A percentile compares a stretch with the other conserved stretches of the same genome.
Conservation (phyloP, 2,888 invertebrate genomes). For the Xylota segnis region DNA sequence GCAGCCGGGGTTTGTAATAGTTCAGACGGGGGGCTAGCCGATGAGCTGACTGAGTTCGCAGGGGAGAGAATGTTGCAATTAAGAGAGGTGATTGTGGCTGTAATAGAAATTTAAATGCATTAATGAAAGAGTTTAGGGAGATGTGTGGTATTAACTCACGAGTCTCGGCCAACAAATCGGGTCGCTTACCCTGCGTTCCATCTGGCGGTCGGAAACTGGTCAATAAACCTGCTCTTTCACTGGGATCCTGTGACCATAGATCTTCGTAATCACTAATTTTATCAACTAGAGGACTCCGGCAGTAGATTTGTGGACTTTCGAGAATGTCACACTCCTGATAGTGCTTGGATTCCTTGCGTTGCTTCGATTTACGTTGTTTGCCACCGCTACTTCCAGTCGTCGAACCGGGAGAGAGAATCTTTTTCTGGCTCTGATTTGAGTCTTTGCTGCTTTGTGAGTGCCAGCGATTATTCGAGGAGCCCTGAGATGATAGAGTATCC, state of each 20-base stretch:
- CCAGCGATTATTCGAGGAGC: conserved; percentile 85
- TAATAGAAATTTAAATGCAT: conserved; percentile 35
- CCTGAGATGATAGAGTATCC: conserved; percentile 88
- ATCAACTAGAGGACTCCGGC: conserved; percentile 94
- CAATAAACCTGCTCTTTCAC: conserved; percentile 86
- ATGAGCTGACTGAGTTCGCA: conserved; percentile 81
- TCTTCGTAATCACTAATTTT: conserved; percentile 98
- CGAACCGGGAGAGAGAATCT: conserved; percentile 83
- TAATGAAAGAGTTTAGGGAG: background rate
- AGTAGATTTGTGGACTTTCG: conserved; percentile 93
- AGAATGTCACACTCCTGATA: conserved; percentile 93
- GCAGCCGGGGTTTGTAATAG: conserved; percentile 56
- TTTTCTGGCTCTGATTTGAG: conserved; percentile 85
- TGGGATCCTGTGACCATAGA: conserved; percentile 91
- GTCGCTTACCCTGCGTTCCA: conserved; percentile 83
- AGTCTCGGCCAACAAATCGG: conserved; percentile 87
- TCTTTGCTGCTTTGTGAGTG: conserved; percentile 85
- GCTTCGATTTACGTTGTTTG: conserved; percentile 85
- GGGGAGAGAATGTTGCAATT: conserved; percentile 85
- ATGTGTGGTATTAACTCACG: conserved; percentile 80
- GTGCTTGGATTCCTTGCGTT: conserved; percentile 88
- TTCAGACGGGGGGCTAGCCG: conserved; percentile 78
- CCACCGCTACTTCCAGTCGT: conserved; percentile 82
- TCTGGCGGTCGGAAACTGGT: conserved; percentile 83
- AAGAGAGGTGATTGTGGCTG: conserved; percentile 87